These are phyloP conservation scores for Drosophila burlai DNA, from an alignment of 1,140 invertebrate species.

Conservation along the genomic window DNA sequence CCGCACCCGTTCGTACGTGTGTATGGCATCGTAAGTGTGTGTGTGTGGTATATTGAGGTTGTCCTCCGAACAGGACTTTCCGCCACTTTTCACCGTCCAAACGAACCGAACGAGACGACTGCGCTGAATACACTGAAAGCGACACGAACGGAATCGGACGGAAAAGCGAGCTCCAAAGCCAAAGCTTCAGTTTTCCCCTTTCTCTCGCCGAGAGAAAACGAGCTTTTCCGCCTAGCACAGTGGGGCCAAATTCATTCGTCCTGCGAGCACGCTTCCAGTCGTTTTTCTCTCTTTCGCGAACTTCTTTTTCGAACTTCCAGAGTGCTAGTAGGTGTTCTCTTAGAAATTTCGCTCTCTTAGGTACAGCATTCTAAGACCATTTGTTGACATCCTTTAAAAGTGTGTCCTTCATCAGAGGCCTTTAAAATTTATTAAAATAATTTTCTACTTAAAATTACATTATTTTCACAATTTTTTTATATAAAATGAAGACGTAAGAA, in stretches of 20 bases:
- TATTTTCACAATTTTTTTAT: background rate
- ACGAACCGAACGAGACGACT: constrained; percentile 83
- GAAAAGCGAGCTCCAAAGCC: constrained; percentile 42
- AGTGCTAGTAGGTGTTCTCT: background rate
- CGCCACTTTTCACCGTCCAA: constrained; percentile 47
- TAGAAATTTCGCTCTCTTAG: constrained; percentile 5
- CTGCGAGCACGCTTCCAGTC: constrained; percentile 45
- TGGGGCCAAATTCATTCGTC: constrained; percentile 37
- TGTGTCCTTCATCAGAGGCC: background rate
- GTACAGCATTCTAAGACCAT: constrained; percentile 18
- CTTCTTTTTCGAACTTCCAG: constrained; percentile 39
- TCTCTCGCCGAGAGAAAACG: constrained; percentile 12
- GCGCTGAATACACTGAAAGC: constrained; percentile 82
- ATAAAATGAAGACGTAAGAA: no score
- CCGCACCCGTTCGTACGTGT: constrained; percentile 29
- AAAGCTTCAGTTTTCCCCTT: constrained; percentile 48
- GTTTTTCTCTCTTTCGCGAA: constrained; percentile 3
- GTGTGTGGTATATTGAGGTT: constrained; percentile 58
- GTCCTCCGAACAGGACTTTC: constrained; percentile 60
- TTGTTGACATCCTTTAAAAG: constrained; percentile 49
- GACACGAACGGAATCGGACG: constrained; percentile 29
- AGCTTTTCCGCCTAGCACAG: constrained; percentile 64
- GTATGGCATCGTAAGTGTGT: constrained; percentile 27
- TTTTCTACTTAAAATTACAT: background rate
- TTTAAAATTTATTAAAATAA: background rate